Conservation (phyloP, 2,113 vertebrate genomes). For the Saguinus imperator region DNA sequence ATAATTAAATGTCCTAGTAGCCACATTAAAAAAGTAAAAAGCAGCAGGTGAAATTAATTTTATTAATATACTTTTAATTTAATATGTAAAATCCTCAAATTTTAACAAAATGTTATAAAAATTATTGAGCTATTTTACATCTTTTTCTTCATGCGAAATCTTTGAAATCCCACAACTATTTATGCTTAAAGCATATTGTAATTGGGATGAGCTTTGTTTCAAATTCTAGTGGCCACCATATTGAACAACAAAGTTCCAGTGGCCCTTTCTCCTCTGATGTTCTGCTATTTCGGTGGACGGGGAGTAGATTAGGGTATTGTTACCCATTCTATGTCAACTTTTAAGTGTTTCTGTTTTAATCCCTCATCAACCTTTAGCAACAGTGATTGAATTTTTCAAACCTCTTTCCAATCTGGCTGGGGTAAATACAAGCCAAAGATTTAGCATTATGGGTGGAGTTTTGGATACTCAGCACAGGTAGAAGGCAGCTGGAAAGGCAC, state of each 20-base stretch:
- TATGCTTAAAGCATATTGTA: background rate
- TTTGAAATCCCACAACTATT: background rate
- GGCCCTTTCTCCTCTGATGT: background rate
- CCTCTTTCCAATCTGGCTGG: background rate
- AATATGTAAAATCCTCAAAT: background rate
- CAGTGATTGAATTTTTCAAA: conserved; percentile 11
- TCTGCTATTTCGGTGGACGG: background rate
- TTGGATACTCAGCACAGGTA: background rate
- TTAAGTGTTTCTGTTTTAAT: background rate
- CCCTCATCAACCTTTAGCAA: conserved; percentile 5
- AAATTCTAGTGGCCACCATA: background rate
- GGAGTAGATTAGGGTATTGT: background rate
- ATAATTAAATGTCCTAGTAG: background rate
- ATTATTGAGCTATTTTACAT: background rate
- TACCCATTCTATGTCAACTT: background rate
- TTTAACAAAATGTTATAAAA: background rate
- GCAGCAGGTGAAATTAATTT: background rate
- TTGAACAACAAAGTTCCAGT: background rate
- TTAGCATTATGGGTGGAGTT: background rate
- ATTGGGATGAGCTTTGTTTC: background rate
- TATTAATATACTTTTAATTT: background rate
- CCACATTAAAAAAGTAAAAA: background rate
- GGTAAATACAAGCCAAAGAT: background rate
- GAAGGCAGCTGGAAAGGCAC: background rate
- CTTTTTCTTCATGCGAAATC: background rate